phyloP scores from a whole-genome alignment of 1,140 invertebrate species.

The Polyergus mexicanus region DNA sequence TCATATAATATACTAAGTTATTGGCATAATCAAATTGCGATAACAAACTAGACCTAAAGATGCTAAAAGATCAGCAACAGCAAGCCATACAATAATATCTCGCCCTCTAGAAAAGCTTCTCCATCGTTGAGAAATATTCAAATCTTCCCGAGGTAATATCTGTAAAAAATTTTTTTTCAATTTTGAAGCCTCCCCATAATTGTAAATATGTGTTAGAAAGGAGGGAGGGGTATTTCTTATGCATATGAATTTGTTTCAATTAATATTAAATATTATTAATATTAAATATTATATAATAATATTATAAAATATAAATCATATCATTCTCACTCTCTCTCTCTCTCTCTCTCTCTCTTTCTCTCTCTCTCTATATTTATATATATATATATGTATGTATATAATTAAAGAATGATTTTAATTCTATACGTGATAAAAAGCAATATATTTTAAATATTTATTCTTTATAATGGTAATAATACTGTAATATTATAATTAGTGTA shows the following conservation, averaged over 20 bases:
- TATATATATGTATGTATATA: neutral
- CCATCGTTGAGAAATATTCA: slow-evolving; percentile 84
- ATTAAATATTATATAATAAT: no score
- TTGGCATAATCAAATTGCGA: slow-evolving; percentile 11
- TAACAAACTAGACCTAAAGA: slow-evolving; percentile 88
- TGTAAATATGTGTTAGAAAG: neutral
- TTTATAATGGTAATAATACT: neutral
- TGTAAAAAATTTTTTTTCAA: slow-evolving; percentile 72
- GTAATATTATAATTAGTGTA: no score
- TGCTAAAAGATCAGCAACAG: slow-evolving; percentile 92
- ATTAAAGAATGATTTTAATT: neutral
- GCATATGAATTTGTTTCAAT: neutral
- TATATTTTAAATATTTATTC: neutral
- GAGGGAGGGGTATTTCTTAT: no score
- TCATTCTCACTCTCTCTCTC: no score
- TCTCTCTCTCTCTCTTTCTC: no score
- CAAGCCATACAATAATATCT: slow-evolving; percentile 92
- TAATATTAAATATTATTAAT: no score
- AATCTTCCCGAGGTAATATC: slow-evolving; percentile 86
- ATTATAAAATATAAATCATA: neutral
- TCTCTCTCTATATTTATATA: no score
- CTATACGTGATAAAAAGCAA: neutral
- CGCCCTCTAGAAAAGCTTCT: slow-evolving; percentile 88
- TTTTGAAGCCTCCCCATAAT: neutral
- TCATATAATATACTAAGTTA: slow-evolving; percentile 18